Percentiles rank a stretch among this genome's conserved stretches.
Conservation (phyloP, 1,140 invertebrate genomes). For the Copidosoma floridanum region DNA sequence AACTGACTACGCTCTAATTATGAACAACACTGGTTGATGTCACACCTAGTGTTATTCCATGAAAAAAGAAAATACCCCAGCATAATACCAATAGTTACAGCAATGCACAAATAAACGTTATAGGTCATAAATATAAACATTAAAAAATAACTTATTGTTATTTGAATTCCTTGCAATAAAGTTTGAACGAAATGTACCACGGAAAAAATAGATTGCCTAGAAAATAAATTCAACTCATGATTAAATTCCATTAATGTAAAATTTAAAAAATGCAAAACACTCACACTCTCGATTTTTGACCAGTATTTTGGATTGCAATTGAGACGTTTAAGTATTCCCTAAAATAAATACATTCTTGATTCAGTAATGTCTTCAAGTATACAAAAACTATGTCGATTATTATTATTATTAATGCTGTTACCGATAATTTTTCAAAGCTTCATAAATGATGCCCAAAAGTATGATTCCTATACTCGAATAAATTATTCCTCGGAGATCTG, state of each 20-base stretch:
- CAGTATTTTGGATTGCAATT: conserved; percentile 15
- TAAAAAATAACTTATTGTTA: conserved; percentile 66
- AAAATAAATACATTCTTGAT: conserved; percentile 10
- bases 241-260: no score
- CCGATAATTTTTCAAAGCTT: conserved; percentile 51
- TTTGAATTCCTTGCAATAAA: conserved; percentile 65
- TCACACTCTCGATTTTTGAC: conserved; percentile 16
- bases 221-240: no score
- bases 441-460: conserved; percentile 43
- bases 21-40: conserved; percentile 40
- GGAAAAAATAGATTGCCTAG: conserved; percentile 50
- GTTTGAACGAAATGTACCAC: conserved; percentile 62
- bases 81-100: conserved; percentile 63
- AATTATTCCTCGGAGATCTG: conserved; percentile 39
- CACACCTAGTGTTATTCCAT: conserved; percentile 57
- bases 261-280: no score
- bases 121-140: conserved; percentile 81
- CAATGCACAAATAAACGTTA: conserved; percentile 69
- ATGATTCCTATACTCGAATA: conserved; percentile 45
- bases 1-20: background rate
- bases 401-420: no score
- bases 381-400: no score
- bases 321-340: conserved; percentile 37
- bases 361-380: no score
- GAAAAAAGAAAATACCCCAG: conserved; percentile 68